Evolutionary conservation across 2,113 vertebrate species (phyloP).

Genomic region (Anthoscopus minutus): DNA sequence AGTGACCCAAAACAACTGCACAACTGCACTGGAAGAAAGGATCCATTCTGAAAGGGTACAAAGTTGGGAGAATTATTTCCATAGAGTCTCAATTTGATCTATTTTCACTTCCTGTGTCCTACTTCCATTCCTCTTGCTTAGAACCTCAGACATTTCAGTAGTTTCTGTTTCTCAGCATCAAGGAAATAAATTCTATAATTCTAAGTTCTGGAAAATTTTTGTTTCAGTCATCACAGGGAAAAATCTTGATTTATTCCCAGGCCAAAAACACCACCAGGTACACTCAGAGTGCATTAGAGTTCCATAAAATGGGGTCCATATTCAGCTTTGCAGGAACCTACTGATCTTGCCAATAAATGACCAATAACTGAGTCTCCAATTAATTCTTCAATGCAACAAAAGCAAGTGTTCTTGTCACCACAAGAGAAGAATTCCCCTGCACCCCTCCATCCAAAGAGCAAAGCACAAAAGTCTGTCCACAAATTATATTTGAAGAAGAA

Average conservation of each 20-base stretch:
- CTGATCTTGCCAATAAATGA: not conserved
- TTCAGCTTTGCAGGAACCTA: not conserved
- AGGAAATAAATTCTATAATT: not conserved
- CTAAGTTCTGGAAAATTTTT: not conserved
- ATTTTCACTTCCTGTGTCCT: not conserved
- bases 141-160: not conserved
- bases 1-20: not conserved
- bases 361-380: not conserved
- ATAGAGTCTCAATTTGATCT: not conserved
- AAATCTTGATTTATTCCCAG: not conserved
- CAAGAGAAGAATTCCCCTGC: not conserved
- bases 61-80: not conserved
- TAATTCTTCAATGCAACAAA: not conserved
- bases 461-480: not conserved
- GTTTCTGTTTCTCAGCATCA: not conserved
- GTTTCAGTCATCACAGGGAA: not conserved
- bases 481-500: not conserved
- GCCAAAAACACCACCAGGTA: not conserved
- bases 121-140: not conserved
- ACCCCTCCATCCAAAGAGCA: not conserved
- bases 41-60: not conserved
- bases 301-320: not conserved
- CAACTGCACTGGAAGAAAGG: not conserved
- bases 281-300: not conserved
- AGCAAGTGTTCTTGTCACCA: not conserved